phyloP scores from a whole-genome alignment of 2,888 invertebrate species.

The Sphaeridia pumilis region DNA sequence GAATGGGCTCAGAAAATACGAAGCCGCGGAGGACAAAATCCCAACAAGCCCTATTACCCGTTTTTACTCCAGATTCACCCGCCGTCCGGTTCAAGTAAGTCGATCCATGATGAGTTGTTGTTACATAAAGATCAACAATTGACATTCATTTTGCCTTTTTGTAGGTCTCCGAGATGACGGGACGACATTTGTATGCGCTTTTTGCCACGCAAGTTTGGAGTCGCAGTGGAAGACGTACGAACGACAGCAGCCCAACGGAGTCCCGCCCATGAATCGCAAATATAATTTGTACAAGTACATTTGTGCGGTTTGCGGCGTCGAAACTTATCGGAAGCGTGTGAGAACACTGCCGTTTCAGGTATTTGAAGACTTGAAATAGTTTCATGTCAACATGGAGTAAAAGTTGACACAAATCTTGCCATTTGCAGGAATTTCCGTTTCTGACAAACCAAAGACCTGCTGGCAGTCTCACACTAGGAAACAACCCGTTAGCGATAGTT shows the following conservation, averaged over 20 bases:
- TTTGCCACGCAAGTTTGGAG: constrained; percentile 79
- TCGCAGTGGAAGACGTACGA: constrained; percentile 71
- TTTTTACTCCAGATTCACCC: constrained; percentile 24
- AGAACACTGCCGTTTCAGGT: constrained; percentile 71
- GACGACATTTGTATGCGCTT: constrained; percentile 81
- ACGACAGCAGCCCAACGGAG: constrained; percentile 37
- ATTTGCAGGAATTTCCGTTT: constrained; percentile 71
- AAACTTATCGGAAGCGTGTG: constrained; percentile 75
- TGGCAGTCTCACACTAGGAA: constrained; percentile 70
- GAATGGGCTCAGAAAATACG: constrained; percentile 34
- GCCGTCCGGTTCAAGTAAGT: constrained; percentile 19
- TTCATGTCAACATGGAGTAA: neutral
- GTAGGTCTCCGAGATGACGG: constrained; percentile 61
- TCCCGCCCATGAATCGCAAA: constrained; percentile 47
- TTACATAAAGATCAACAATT: neutral
- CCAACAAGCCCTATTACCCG: constrained; percentile 26
- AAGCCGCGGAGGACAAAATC: constrained; percentile 13
- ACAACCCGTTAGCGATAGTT: constrained; percentile 80
- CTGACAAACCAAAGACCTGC: constrained; percentile 69
- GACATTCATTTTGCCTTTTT: neutral
- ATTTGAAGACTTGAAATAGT: constrained; percentile 26
- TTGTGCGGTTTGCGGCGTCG: constrained; percentile 83
- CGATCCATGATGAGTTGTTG: neutral
- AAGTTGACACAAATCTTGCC: neutral
- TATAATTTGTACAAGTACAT: constrained; percentile 87